phyloP scores from a whole-genome alignment of 2,888 invertebrate genomes.

The Trachelus stipa region DNA sequence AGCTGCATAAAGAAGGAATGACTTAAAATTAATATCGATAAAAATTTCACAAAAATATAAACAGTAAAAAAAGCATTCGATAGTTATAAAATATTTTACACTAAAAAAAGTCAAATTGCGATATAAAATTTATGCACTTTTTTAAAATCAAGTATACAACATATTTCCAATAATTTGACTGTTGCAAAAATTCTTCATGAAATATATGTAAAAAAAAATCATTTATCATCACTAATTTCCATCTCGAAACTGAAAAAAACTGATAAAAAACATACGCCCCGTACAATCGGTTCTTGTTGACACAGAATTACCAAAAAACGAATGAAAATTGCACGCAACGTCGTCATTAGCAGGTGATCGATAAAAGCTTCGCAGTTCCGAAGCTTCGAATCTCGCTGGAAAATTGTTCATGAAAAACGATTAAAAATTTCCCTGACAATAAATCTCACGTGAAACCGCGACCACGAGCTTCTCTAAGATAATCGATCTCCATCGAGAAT shows the following conservation, averaged over 20 bases:
- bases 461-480: neutral
- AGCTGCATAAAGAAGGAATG: neutral
- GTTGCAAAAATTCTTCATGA: neutral
- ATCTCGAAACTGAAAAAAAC: neutral
- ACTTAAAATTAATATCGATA: neutral
- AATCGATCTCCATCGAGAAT: neutral
- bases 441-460: neutral
- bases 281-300: neutral
- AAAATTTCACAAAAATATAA: neutral
- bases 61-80: neutral
- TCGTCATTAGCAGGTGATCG: neutral
- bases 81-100: neutral
- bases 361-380: neutral
- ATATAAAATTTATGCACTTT: neutral
- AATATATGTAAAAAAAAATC: neutral
- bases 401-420: neutral
- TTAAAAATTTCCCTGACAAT: neutral
- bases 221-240: neutral
- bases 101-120: neutral
- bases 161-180: neutral
- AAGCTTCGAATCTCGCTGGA: neutral
- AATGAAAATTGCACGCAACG: neutral
- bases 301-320: neutral
- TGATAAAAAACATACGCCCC: neutral
- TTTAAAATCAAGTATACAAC: neutral